phyloP scores from a whole-genome alignment of 1,140 invertebrate genomes.

The Drosophila grimshawi region DNA sequence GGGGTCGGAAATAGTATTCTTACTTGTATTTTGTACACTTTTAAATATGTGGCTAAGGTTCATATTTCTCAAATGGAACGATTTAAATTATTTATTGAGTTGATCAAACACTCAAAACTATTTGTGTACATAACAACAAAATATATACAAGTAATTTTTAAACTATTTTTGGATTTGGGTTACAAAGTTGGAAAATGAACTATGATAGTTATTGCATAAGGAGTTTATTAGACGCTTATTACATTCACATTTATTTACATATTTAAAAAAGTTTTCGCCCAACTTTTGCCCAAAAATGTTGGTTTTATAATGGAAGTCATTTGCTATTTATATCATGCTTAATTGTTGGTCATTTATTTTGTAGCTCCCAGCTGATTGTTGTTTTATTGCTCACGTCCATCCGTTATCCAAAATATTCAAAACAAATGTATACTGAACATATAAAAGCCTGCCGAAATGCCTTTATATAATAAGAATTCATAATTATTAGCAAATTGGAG shows the following conservation, averaged over 20 bases:
- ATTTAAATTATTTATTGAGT: too few species aligned
- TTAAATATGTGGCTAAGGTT: too few species aligned
- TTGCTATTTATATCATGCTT: slow-evolving; percentile 21
- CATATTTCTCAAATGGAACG: too few species aligned
- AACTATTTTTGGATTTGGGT: not conserved
- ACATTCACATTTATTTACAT: slow-evolving; percentile 16
- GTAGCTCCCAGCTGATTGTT: slow-evolving; percentile 6
- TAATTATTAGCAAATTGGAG: slow-evolving; percentile 63
- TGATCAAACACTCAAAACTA: too few species aligned
- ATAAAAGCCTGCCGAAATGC: not conserved
- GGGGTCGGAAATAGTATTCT: too few species aligned
- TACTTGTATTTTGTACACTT: too few species aligned
- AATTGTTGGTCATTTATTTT: slow-evolving; percentile 30
- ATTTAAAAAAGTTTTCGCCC: slow-evolving; percentile 1
- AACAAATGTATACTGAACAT: not conserved
- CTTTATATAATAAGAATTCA: slow-evolving; percentile 44
- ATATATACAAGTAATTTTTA: not conserved
- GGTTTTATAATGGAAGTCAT: slow-evolving; percentile 4
- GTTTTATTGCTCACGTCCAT: not conserved
- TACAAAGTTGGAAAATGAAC: not conserved
- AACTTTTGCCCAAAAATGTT: slow-evolving; percentile 7
- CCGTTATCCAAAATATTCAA: slow-evolving; percentile 17
- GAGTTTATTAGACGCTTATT: slow-evolving; percentile 7
- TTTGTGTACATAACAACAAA: too few species aligned
- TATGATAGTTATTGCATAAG: not conserved